Conservation (phyloP, 2,113 vertebrate species). For the Pogonocichla stellata region DNA sequence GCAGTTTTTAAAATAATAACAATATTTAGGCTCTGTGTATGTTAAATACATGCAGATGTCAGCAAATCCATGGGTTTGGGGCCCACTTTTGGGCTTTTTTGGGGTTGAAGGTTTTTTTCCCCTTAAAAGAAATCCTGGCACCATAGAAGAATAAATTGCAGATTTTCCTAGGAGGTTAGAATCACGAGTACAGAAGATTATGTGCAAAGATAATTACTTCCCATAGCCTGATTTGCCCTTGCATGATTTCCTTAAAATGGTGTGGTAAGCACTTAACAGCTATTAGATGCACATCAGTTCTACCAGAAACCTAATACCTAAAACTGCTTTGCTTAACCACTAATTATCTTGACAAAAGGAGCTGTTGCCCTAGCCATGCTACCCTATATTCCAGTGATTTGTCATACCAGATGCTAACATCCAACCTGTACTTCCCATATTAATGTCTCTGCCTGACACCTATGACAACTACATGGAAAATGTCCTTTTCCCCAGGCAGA, state of each 20-base stretch:
- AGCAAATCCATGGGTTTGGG: not conserved
- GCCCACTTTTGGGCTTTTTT: not conserved
- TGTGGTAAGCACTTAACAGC: not conserved
- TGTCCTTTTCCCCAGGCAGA: not conserved
- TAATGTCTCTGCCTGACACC: not conserved
- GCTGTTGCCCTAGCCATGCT: not conserved
- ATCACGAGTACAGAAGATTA: not conserved
- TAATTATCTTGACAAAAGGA: not conserved
- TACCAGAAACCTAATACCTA: not conserved
- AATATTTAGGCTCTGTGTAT: not conserved
- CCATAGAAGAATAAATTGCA: not conserved
- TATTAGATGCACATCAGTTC: not conserved
- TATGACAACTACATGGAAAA: not conserved
- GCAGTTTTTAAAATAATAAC: not conserved
- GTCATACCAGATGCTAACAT: not conserved
- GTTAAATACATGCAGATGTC: not conserved
- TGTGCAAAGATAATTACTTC: not conserved
- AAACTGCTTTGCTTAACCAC: not conserved
- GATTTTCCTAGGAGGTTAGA: not conserved
- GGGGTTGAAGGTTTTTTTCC: accelerated
- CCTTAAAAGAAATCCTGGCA: not conserved
- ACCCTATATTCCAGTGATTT: not conserved
- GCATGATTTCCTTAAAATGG: not conserved
- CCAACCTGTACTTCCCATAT: not conserved
- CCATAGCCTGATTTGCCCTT: not conserved